Percentiles rank a stretch among this genome's conserved stretches.
Evolutionary conservation across 2,113 vertebrate genomes (phyloP).

Genomic region (Grammomys dolichurus): DNA sequence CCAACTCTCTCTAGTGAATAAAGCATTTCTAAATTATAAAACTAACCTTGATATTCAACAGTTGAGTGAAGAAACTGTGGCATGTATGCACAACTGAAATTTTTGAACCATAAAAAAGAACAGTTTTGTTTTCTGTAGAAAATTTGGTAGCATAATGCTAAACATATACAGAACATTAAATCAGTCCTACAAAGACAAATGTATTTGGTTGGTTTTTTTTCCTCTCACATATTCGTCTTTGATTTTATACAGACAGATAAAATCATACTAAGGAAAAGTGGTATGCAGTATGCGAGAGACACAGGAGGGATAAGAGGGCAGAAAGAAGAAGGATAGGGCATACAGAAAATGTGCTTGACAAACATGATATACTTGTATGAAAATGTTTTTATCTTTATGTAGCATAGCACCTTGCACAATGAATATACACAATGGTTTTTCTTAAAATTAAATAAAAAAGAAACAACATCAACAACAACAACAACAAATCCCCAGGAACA

Average conservation of each 20-base stretch:
- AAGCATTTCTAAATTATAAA: neutral
- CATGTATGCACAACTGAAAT: neutral
- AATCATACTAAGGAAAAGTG: neutral
- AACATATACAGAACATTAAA: neutral
- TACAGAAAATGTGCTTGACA: neutral
- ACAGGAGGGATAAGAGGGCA: no score
- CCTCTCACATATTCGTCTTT: neutral
- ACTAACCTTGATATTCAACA: neutral
- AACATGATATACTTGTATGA: neutral
- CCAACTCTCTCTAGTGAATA: neutral
- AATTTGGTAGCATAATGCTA: neutral
- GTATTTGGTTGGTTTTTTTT: neutral
- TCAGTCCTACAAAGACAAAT: neutral
- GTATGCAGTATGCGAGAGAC: no score
- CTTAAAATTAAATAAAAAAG: neutral
- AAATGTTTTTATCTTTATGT: neutral
- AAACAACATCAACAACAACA: neutral
- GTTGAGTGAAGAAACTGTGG: neutral
- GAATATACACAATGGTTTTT: neutral
- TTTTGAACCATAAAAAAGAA: neutral
- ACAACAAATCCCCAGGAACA: neutral
- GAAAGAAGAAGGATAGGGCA: neutral
- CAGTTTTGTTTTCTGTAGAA: neutral
- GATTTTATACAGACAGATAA: neutral
- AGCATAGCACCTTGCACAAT: neutral